Evolutionary conservation across 2,888 invertebrate genomes (phyloP).

Genomic region (Rugalucina vietnamica): DNA sequence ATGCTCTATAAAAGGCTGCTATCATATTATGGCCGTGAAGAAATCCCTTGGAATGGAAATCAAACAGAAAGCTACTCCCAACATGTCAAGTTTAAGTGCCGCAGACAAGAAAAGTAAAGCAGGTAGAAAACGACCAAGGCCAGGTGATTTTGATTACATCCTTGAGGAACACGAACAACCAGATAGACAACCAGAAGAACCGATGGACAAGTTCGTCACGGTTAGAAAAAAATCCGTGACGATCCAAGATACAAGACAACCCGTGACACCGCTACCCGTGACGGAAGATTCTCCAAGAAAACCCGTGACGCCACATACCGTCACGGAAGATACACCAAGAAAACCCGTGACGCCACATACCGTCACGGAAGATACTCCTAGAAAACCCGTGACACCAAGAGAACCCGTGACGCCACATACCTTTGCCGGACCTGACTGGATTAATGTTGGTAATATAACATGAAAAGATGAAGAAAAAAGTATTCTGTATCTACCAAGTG

Average conservation of each 20-base stretch:
- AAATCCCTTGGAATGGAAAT: neutral
- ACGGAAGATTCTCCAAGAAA: neutral
- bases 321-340: no score
- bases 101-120: neutral
- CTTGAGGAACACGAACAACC: neutral
- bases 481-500: neutral
- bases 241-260: neutral
- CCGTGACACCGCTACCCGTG: neutral
- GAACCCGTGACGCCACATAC: neutral
- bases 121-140: neutral
- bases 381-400: neutral
- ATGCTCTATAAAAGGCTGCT: neutral
- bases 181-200: neutral
- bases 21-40: neutral
- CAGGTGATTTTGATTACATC: neutral
- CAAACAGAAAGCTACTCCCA: neutral
- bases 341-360: neutral
- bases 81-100: neutral
- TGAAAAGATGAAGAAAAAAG: neutral
- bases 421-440: neutral
- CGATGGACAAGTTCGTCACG: neutral
- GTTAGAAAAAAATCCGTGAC: neutral
- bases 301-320: no score
- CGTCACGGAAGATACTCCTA: neutral
- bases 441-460: neutral